Evolutionary conservation across 2,888 invertebrate species (phyloP), one percentile per base, ranked within the genome.

Genomic region (Cylloceria caligata): DNA sequence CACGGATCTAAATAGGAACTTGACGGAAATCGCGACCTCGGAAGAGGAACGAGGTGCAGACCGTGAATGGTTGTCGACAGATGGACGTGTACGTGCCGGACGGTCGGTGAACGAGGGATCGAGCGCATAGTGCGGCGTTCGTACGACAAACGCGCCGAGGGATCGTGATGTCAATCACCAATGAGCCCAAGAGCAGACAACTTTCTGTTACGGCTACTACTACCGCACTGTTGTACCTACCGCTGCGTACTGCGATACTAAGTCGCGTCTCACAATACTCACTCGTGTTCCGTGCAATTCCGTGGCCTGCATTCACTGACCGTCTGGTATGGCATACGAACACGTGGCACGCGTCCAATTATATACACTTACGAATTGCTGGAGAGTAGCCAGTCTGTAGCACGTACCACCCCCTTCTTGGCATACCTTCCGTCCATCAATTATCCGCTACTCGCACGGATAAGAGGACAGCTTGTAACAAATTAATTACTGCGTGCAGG

Each of bases 151-250:
- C 81, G 81, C 52, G 80, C 80, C 81, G 74, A 69, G 74, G 34
- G 76, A 87, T 87, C 88, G 85, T 86, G 88, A 88, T 88, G 88
- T 88, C 89, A 89, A 88, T 89, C 88, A 88, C 88, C 81, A 83
- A 88, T 86, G 86, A 88, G 87, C 55, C 73, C 19, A 67, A 71
- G 69, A 75, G 45, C 62, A 34, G 47, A 45, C 65, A 55, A 71
- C 75, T 57, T 65, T 75, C 52, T 27, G 65, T 36, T 39, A 9
- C 69, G 52, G 47, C 68, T 24, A 69, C 68, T 21, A 69, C 49
- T 47, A 49, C 47, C 13, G 13, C 67, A 27, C 64, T 55, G 21
- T 24, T 45, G 13, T 65, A 71, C n/a, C 49, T 57, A 34, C 55
- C 30, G 49, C 39, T 36, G n/a, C 34, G 42, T 16, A 72, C 68